These are phyloP conservation scores for Athetis lepigone DNA, from an alignment of 2,888 invertebrate species.

Conservation along the genomic window DNA sequence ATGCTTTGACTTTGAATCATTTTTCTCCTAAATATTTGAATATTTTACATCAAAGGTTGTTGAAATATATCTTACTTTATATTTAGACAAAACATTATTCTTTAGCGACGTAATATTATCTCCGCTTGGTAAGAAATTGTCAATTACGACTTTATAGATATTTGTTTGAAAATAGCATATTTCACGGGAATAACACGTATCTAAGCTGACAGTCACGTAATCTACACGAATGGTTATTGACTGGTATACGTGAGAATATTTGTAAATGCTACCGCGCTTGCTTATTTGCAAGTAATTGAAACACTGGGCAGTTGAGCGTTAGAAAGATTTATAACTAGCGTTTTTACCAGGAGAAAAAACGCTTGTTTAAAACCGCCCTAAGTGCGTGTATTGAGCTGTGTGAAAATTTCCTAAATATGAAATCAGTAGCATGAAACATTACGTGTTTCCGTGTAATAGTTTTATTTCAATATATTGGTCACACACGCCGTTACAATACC, in stretches of 20 bases:
- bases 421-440: slow-evolving; percentile 72
- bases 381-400: slow-evolving; percentile 72
- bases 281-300: slow-evolving; percentile 46
- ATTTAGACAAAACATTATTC: slow-evolving; percentile 14
- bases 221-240: slow-evolving; percentile 74
- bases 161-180: slow-evolving; percentile 55
- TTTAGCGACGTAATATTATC: slow-evolving; percentile 4
- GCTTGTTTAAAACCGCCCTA: no score
- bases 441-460: slow-evolving; percentile 71
- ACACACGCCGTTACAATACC: slow-evolving; percentile 41
- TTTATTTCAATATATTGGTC: slow-evolving; percentile 58
- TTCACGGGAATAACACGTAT: slow-evolving; percentile 75
- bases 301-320: slow-evolving; percentile 39
- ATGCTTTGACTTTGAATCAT: no score
- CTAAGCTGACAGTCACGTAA: slow-evolving; percentile 79
- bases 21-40: no score
- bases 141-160: slow-evolving; percentile 53
- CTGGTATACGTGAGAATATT: slow-evolving; percentile 87
- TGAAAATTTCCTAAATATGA: slow-evolving; percentile 73
- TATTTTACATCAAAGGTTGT: slow-evolving; percentile 1
- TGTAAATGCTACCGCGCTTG: slow-evolving; percentile 73
- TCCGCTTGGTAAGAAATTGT: slow-evolving; percentile 53
- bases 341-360: no score
- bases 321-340: no score
- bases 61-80: slow-evolving; percentile 2